Evolutionary conservation across 2,888 invertebrate species (phyloP).

Genomic region (Drosophila conformis): DNA sequence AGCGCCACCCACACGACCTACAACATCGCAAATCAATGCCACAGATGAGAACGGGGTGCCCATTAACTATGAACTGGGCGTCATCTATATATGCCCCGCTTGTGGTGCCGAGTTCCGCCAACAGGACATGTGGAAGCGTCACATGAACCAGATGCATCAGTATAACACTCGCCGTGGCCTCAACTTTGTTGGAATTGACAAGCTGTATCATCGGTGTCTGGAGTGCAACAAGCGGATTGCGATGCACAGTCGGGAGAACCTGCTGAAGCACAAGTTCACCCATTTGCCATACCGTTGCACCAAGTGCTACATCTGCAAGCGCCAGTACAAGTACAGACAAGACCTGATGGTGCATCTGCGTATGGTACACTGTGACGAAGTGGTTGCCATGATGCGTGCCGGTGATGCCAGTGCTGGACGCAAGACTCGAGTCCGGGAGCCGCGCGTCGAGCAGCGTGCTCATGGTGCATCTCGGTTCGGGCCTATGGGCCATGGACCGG

Average conservation of each 20-base stretch:
- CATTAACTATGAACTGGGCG: slow-evolving; percentile 79
- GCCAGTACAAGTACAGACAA: slow-evolving; percentile 82
- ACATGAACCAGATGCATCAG: slow-evolving; percentile 77
- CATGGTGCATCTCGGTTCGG: background rate
- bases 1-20: slow-evolving; percentile 35
- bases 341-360: slow-evolving; percentile 82
- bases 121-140: slow-evolving; percentile 81
- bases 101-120: slow-evolving; percentile 77
- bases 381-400: slow-evolving; percentile 66
- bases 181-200: slow-evolving; percentile 80
- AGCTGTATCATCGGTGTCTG: slow-evolving; percentile 79
- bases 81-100: slow-evolving; percentile 81
- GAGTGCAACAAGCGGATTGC: slow-evolving; percentile 82
- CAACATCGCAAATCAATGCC: slow-evolving; percentile 72
- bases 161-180: slow-evolving; percentile 80
- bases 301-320: slow-evolving; percentile 78
- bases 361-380: slow-evolving; percentile 78
- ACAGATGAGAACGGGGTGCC: slow-evolving; percentile 69
- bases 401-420: slow-evolving; percentile 59
- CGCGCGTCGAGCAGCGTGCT: slow-evolving; percentile 49
- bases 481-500: background rate
- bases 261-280: slow-evolving; percentile 82
- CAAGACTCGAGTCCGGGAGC: slow-evolving; percentile 68
- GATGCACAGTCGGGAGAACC: slow-evolving; percentile 82
- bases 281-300: slow-evolving; percentile 81